A percentile compares a stretch with the other conserved stretches of the same genome.
These are phyloP conservation scores for Psittacula cyanocephala DNA, from an alignment of 2,113 vertebrate species.

Conservation along the genomic window DNA sequence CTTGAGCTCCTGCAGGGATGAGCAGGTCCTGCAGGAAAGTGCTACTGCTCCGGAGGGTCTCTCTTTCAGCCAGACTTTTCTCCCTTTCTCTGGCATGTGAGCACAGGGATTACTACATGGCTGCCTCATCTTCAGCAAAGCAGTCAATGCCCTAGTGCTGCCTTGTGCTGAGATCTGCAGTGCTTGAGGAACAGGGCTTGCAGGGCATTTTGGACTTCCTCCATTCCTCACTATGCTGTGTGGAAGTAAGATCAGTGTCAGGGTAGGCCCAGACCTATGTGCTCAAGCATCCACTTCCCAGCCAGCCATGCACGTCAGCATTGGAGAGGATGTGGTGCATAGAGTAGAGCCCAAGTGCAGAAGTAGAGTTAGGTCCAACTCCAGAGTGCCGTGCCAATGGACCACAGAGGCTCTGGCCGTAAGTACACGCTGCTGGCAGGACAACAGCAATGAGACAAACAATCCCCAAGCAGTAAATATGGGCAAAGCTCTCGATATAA, in stretches of 20 bases:
- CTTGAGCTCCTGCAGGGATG: not conserved
- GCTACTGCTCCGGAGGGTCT: not conserved
- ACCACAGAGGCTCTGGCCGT: not conserved
- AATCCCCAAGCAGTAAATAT: slow-evolving; percentile 46
- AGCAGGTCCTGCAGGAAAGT: not conserved
- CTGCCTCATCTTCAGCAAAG: not conserved
- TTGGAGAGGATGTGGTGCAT: not conserved
- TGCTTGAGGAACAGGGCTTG: not conserved
- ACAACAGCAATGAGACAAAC: slow-evolving; percentile 41
- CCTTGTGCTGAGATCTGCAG: not conserved
- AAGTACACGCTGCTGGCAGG: slow-evolving; percentile 26
- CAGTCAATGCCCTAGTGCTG: rapidly evolving
- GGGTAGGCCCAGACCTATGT: not conserved
- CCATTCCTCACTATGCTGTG: rapidly evolving
- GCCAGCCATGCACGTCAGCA: not conserved
- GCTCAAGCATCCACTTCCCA: not conserved
- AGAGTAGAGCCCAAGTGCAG: not conserved
- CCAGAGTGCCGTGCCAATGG: not conserved
- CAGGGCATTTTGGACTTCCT: not conserved
- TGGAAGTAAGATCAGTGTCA: not conserved
- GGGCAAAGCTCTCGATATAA: not conserved
- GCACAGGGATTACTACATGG: not conserved
- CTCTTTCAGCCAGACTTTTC: not conserved
- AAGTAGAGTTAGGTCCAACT: not conserved
- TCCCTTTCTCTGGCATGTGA: not conserved